Evolutionary conservation across 2,888 invertebrate genomes (phyloP).

Genomic region (Cephus pygmeus): DNA sequence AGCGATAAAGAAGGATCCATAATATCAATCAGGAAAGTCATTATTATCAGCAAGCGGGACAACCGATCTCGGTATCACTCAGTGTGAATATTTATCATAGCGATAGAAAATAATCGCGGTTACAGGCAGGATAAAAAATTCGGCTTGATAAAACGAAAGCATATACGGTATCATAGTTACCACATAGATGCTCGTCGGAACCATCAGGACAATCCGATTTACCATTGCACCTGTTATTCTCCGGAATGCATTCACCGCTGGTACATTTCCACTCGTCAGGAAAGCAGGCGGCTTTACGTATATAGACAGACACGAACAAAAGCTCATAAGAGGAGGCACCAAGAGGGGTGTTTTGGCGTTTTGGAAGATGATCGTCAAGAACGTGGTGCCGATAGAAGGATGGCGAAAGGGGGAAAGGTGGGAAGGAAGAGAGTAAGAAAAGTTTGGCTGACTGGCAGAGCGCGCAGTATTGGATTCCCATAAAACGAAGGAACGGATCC

Average conservation of each 20-base stretch:
- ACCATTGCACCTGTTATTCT: constrained; percentile 70
- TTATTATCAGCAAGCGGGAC: background rate
- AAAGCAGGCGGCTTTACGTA: constrained; percentile 49
- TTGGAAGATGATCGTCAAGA: background rate
- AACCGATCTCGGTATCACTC: background rate
- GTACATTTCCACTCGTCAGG: constrained; percentile 67
- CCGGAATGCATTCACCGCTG: constrained; percentile 72
- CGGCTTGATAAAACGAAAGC: constrained; percentile 24
- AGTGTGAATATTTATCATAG: background rate
- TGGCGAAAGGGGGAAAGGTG: background rate
- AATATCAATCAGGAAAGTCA: background rate
- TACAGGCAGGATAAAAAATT: background rate
- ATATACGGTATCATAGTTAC: constrained; percentile 42
- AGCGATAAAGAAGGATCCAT: background rate
- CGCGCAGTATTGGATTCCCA: background rate
- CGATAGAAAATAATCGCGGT: background rate
- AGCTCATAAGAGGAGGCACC: background rate
- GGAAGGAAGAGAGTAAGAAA: background rate
- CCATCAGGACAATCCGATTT: constrained; percentile 65
- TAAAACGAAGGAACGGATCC: background rate
- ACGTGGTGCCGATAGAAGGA: background rate
- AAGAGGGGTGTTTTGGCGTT: background rate
- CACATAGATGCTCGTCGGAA: constrained; percentile 69
- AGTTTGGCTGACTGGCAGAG: background rate
- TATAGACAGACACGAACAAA: constrained; percentile 44